Evolutionary conservation across 2,113 vertebrate species (phyloP), one percentile per base, ranked within the genome.

Genomic region (Microtus pennsylvanicus): DNA sequence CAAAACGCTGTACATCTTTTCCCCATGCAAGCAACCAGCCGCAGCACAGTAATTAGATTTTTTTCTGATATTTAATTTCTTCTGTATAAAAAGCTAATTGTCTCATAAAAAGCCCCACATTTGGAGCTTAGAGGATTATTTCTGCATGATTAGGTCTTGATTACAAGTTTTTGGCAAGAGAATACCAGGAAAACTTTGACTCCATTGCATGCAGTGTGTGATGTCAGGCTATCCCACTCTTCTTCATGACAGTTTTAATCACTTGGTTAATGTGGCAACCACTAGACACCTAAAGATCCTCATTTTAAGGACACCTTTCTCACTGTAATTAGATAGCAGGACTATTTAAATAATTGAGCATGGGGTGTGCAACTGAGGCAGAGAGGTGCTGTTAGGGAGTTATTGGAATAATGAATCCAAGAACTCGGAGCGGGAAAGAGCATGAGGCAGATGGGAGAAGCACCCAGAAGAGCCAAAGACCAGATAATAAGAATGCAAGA

Each of bases 81-180:
- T 82, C 42, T 72, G 14, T 8, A 78, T 75, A 42, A 82, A 90
- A 75, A 30, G 81, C 26, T 77, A 42, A 19, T 83, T 91, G 21
- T 92, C 35, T 92, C 85, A 33, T 38, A 91, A 1, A 94, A 26
- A 33, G 0, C 45, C 5, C n/a, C 4, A 42, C 38, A 94, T 93
- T 95, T 76, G 93, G 52, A 94, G 83, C 16, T 70, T 86, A 12
- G 87, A 93, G 80, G 9, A 77, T 94, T 67, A 75, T 96, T 95
- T 91, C 55, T 47, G 75, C 35, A 75, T 47, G 45, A 89, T 87
- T 94, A 65, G 22, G 17, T 90, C 94, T 93, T 95, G 22, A 87
- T 80, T 87, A 52, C 50, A 42, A 50, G 47, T 55, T 95, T 87
- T 81, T 77, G 70, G 58, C 52, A 85, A 95, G 45, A 78, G 92